phyloP scores from a whole-genome alignment of 2,888 invertebrate genomes.

The Orthosia gothica region DNA sequence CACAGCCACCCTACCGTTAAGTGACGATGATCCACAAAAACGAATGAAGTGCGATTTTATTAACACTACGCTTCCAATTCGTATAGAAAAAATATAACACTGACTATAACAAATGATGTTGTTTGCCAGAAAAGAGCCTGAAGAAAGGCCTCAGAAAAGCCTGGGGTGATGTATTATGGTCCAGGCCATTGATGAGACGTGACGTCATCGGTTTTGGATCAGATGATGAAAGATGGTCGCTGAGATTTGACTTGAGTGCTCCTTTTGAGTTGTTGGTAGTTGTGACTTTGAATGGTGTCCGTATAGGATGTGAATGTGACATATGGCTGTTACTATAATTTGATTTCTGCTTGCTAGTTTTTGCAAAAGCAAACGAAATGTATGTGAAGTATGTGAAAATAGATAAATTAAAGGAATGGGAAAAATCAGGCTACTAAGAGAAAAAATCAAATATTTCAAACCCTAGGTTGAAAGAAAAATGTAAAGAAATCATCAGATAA shows the following conservation, averaged over 20 bases:
- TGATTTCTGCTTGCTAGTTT: too few relatives aligned
- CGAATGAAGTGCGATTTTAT: conserved; percentile 91
- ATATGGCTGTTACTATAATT: not conserved
- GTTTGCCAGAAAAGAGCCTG: conserved; percentile 82
- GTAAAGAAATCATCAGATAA: not conserved
- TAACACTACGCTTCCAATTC: conserved; percentile 87
- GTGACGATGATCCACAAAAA: conserved; percentile 92
- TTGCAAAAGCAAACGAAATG: not conserved
- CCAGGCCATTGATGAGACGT: conserved; percentile 80
- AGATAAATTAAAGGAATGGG: too few relatives aligned
- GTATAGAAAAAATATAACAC: conserved; percentile 87
- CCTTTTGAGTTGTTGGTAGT: conserved; percentile 29
- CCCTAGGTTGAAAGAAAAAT: not conserved
- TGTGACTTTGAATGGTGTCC: conserved; percentile 35
- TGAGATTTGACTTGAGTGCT: conserved; percentile 67
- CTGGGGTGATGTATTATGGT: conserved; percentile 80
- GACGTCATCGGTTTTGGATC: conserved; percentile 78
- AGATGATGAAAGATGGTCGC: conserved; percentile 66
- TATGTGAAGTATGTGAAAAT: not conserved
- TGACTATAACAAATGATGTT: conserved; percentile 91
- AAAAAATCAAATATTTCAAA: too few relatives aligned
- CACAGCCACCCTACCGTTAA: conserved; percentile 82
- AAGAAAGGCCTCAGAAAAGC: conserved; percentile 79
- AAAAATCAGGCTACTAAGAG: too few relatives aligned
- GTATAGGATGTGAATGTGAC: not conserved